Percentiles rank a stretch among this genome's conserved stretches.
Conservation (phyloP, 2,797 vertebrate species). For the Cuculus canorus region DNA sequence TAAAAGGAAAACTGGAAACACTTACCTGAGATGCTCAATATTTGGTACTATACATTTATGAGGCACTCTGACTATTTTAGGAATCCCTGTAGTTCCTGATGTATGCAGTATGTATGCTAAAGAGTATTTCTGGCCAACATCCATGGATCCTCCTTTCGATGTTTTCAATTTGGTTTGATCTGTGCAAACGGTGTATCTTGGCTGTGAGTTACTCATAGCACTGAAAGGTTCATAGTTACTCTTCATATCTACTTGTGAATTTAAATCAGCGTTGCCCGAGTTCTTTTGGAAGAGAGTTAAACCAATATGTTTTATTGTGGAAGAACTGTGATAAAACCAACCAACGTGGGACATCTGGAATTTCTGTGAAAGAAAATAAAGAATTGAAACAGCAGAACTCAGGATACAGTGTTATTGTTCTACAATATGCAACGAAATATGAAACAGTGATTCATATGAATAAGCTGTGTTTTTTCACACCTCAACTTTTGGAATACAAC, state of each 20-base stretch:
- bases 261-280: not conserved
- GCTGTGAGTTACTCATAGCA: not conserved
- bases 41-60: conserved; percentile 93
- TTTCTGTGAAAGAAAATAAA: conserved; percentile 73
- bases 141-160: not conserved
- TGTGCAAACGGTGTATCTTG: not conserved
- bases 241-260: not conserved
- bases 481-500: not conserved
- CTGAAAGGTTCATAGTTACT: not conserved
- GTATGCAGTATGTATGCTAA: conserved; percentile 93
- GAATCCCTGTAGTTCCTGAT: conserved; percentile 92
- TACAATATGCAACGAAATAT: not conserved
- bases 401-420: not conserved
- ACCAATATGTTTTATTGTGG: conserved; percentile 74
- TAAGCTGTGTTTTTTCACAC: not conserved
- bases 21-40: conserved; percentile 89
- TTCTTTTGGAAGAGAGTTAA: conserved; percentile 81
- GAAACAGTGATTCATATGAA: not conserved
- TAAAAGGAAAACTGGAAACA: not conserved
- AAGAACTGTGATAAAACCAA: conserved; percentile 63
- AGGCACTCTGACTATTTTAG: conserved; percentile 92
- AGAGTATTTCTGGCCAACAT: conserved; percentile 33
- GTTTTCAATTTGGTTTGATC: not conserved
- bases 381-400: not conserved
- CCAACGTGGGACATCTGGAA: conserved; percentile 77